phyloP scores from a whole-genome alignment of 2,797 vertebrate genomes.

The Melanogrammus aeglefinus region DNA sequence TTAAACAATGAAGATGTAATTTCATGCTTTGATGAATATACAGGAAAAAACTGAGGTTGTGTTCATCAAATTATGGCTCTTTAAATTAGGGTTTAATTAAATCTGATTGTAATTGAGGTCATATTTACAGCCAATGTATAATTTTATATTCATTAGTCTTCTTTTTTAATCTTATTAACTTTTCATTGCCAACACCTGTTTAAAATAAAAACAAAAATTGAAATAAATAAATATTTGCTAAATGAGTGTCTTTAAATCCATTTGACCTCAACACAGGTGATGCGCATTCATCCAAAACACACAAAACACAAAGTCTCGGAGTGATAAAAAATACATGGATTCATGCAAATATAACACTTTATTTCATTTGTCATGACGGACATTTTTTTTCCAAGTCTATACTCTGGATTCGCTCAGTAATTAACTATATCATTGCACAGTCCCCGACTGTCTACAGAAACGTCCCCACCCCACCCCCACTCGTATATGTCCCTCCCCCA shows the following conservation, averaged over 20 bases:
- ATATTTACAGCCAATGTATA: background rate
- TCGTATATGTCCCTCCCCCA: constrained; percentile 8
- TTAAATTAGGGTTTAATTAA: background rate
- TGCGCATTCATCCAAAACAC: constrained; percentile 68
- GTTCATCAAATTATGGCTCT: background rate
- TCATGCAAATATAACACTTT: constrained; percentile 87
- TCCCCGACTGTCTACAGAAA: constrained; percentile 21
- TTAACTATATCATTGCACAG: constrained; percentile 76
- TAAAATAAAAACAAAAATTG: too few species aligned
- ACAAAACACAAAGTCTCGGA: constrained; percentile 68
- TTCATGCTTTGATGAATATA: background rate
- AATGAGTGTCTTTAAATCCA: background rate
- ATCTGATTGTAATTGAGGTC: background rate
- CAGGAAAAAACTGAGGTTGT: background rate
- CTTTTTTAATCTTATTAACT: background rate
- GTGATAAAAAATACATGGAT: constrained; percentile 78
- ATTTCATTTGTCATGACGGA: constrained; percentile 68
- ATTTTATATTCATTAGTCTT: background rate
- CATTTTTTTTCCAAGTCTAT: constrained; percentile 65
- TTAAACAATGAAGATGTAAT: background rate
- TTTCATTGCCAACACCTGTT: background rate
- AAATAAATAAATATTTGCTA: too few species aligned
- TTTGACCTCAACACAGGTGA: constrained; percentile 28
- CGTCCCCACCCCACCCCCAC: background rate
- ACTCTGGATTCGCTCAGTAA: constrained; percentile 65